phyloP scores from a whole-genome alignment of 2,797 vertebrate species.

The Numenius phaeopus region DNA sequence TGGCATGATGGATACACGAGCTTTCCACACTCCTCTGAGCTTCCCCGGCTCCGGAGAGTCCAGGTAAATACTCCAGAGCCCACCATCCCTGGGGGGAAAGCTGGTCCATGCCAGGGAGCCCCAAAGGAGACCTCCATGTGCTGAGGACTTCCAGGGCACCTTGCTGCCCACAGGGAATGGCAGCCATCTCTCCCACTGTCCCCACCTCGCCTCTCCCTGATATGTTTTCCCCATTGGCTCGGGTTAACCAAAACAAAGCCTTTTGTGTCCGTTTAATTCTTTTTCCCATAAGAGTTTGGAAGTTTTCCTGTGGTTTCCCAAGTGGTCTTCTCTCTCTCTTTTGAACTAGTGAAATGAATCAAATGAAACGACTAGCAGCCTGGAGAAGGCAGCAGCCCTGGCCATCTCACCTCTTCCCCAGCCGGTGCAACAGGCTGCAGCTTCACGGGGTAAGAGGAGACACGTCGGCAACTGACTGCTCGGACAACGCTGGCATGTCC shows the following conservation, averaged over 20 bases:
- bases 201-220: not conserved
- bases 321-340: accelerated
- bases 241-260: not conserved
- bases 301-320: not conserved
- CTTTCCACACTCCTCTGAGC: not conserved
- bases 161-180: not conserved
- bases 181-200: not conserved
- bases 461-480: not conserved
- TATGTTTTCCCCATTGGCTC: accelerated
- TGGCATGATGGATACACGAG: not conserved
- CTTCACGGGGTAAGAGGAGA: accelerated
- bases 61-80: not conserved
- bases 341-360: not conserved
- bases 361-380: not conserved
- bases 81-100: not conserved
- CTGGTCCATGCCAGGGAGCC: not conserved
- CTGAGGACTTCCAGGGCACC: not conserved
- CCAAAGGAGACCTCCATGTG: not conserved
- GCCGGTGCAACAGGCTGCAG: not conserved
- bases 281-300: not conserved
- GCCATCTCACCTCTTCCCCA: not conserved
- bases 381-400: not conserved
- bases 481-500: not conserved
- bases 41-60: not conserved
- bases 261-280: not conserved